Evolutionary conservation across 1,140 invertebrate species (phyloP).

Genomic region (Heterodera carotae): DNA sequence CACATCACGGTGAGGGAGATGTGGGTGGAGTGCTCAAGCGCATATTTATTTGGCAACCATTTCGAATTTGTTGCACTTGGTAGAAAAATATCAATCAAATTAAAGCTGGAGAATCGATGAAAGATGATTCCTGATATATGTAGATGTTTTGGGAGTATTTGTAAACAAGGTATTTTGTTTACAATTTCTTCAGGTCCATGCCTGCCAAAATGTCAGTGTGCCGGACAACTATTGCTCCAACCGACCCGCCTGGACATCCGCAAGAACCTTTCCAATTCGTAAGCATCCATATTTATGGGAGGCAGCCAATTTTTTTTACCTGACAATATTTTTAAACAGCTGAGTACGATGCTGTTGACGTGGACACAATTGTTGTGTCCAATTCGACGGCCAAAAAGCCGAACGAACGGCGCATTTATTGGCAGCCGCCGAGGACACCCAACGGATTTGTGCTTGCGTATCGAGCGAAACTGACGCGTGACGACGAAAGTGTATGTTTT

Average conservation of each 20-base stretch:
- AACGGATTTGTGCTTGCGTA: conserved; percentile 59
- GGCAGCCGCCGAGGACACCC: conserved; percentile 49
- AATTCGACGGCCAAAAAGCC: conserved; percentile 36
- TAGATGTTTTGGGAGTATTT: conserved; percentile 33
- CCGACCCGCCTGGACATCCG: conserved; percentile 37
- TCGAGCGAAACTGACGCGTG: conserved; percentile 40
- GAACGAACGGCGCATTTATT: conserved; percentile 41
- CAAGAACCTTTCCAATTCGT: conserved; percentile 49
- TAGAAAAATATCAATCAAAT: too few relatives aligned
- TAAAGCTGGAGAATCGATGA: too few relatives aligned
- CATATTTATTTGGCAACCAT: too few relatives aligned
- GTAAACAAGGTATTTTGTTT: neutral
- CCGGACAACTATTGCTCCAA: conserved; percentile 46
- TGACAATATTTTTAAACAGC: conserved; percentile 42
- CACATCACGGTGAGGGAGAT: conserved; percentile 66
- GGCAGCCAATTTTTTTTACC: neutral
- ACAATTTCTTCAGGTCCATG: conserved; percentile 43
- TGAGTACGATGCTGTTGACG: conserved; percentile 52
- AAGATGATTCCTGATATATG: too few relatives aligned
- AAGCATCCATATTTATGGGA: conserved; percentile 13
- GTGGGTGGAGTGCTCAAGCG: too few relatives aligned
- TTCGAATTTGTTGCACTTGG: too few relatives aligned
- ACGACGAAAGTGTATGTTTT: conserved; percentile 44
- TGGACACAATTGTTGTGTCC: conserved; percentile 36
- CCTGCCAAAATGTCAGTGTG: conserved; percentile 50